Percentiles rank a stretch among this genome's conserved stretches.
These are phyloP conservation scores for Andrena haemorrhoa DNA, from an alignment of 2,888 invertebrate species.

Conservation along the genomic window DNA sequence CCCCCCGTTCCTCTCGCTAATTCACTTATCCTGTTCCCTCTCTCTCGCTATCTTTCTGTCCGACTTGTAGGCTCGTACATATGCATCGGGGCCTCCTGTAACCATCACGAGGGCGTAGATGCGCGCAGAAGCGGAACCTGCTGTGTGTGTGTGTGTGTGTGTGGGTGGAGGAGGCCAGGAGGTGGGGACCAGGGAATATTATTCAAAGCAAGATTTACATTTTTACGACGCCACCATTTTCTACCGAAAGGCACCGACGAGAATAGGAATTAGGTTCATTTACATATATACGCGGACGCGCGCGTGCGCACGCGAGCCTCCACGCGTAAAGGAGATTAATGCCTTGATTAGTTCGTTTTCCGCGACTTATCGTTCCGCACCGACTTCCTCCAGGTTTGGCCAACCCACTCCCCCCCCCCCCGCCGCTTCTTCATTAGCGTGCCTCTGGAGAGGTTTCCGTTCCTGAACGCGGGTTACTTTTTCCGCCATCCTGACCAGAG, in stretches of 20 bases:
- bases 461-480: not conserved
- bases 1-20: conserved; percentile 10
- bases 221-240: conserved; percentile 80
- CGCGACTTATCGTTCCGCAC: conserved; percentile 63
- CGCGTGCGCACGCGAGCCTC: conserved; percentile 24
- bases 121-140: not conserved
- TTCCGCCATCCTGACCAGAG: not conserved
- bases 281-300: conserved; percentile 74
- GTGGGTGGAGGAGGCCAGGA: not conserved
- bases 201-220: conserved; percentile 81
- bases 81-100: conserved; percentile 33
- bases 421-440: conserved; percentile 19
- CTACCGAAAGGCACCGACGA: conserved; percentile 74
- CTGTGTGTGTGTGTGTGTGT: too few relatives aligned
- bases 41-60: conserved; percentile 5
- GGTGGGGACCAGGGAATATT: conserved; percentile 70
- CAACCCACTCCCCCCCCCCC: too few relatives aligned
- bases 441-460: not conserved
- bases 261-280: conserved; percentile 81
- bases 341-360: conserved; percentile 80
- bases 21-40: conserved; percentile 8
- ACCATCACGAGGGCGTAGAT: conserved; percentile 12
- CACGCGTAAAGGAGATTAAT: conserved; percentile 77
- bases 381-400: too few relatives aligned
- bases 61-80: conserved; percentile 18